phyloP scores from a whole-genome alignment of 2,888 invertebrate species.

The Euplagia quadripunctaria region DNA sequence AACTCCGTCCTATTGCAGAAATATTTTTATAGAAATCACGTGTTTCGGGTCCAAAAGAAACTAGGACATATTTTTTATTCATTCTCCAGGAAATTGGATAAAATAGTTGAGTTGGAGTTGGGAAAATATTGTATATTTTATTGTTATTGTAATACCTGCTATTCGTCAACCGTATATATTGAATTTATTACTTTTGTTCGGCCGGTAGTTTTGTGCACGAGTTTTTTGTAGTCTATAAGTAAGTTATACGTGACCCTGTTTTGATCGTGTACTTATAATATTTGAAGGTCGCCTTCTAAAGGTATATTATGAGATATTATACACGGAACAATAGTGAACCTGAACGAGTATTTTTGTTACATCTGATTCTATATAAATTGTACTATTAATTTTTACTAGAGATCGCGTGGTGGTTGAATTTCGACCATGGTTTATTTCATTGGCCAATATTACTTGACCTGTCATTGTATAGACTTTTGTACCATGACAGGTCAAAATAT shows the following conservation, averaged over 20 bases:
- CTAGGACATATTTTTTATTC: constrained; percentile 38
- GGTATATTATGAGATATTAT: not conserved
- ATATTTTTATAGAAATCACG: constrained; percentile 14
- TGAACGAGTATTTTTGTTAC: not conserved
- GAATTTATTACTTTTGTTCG: constrained; percentile 47
- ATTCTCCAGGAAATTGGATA: constrained; percentile 38
- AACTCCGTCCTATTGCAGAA: constrained; percentile 3
- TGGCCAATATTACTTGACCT: too few relatives aligned
- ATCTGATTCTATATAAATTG: not conserved
- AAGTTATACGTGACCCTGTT: constrained; percentile 26
- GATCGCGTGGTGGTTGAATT: too few relatives aligned
- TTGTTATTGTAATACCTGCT: constrained; percentile 48
- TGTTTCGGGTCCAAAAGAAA: constrained; percentile 7
- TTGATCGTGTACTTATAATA: constrained; percentile 32
- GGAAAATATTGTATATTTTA: constrained; percentile 33
- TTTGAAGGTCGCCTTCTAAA: constrained; percentile 15
- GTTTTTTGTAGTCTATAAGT: constrained; percentile 38
- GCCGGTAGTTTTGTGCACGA: constrained; percentile 11
- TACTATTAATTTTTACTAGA: too few relatives aligned
- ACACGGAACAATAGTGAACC: not conserved
- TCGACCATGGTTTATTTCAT: too few relatives aligned
- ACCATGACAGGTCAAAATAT: too few relatives aligned
- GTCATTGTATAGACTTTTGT: too few relatives aligned
- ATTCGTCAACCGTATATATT: constrained; percentile 39
- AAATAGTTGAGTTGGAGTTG: constrained; percentile 36